Conservation (phyloP, 2,797 vertebrate species). For the Cynopterus sphinx region DNA sequence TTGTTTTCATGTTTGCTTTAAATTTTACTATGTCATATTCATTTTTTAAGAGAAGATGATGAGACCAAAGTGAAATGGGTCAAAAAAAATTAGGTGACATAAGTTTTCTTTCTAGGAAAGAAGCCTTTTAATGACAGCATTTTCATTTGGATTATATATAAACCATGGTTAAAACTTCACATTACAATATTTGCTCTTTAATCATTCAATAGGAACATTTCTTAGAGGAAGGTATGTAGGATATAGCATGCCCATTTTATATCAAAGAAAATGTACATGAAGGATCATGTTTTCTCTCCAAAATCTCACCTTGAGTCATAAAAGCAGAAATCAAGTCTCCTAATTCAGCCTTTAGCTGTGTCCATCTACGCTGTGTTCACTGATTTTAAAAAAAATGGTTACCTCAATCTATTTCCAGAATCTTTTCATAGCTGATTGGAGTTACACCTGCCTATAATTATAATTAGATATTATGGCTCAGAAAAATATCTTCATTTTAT, state of each 20-base stretch:
- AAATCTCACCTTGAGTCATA: background rate
- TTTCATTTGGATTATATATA: background rate
- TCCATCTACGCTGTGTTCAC: background rate
- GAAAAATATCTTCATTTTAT: background rate
- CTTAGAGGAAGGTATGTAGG: background rate
- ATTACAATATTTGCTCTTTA: background rate
- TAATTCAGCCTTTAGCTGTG: background rate
- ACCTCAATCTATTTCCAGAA: background rate
- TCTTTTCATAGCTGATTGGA: background rate
- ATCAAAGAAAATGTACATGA: background rate
- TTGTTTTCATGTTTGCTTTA: background rate
- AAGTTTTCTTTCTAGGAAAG: background rate
- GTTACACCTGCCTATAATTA: background rate
- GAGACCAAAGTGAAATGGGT: background rate
- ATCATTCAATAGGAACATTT: background rate
- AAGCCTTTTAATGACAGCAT: background rate
- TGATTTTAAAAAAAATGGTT: background rate
- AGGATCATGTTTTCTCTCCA: background rate
- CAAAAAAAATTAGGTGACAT: background rate
- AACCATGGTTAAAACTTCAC: background rate
- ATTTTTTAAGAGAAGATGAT: background rate
- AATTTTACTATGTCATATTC: background rate
- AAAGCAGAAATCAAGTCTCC: constrained; percentile 2
- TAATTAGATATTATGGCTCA: background rate
- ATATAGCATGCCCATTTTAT: background rate